A percentile compares a stretch with the other conserved stretches of the same genome.
These are phyloP conservation scores for Protobothrops mucrosquamatus DNA, from an alignment of 2,113 vertebrate genomes.

Conservation along the genomic window DNA sequence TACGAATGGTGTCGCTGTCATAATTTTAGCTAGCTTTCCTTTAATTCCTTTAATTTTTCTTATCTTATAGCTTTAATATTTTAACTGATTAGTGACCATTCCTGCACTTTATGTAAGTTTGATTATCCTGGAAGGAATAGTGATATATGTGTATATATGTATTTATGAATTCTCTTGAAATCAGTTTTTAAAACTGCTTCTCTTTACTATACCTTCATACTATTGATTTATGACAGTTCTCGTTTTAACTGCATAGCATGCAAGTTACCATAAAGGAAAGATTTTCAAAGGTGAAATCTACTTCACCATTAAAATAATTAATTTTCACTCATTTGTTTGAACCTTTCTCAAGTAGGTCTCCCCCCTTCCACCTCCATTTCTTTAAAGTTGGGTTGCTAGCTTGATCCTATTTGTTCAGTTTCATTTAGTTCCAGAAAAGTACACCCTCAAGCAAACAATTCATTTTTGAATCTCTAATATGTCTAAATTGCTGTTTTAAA, in stretches of 20 bases:
- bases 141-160: neutral
- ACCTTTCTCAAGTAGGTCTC: slow-evolving; percentile 31
- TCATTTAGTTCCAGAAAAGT: neutral
- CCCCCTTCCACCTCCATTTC: neutral
- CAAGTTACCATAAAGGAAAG: slow-evolving; percentile 29
- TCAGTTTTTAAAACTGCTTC: neutral
- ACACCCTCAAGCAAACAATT: neutral
- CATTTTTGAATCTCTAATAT: neutral
- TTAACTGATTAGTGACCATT: neutral
- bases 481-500: neutral
- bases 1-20: neutral
- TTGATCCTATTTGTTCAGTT: neutral
- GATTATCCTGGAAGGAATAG: neutral
- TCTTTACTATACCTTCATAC: neutral
- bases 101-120: neutral
- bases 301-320: slow-evolving; percentile 50
- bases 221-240: neutral
- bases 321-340: slow-evolving; percentile 28
- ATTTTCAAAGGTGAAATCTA: slow-evolving; percentile 52
- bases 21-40: neutral
- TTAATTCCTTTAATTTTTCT: neutral
- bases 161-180: neutral
- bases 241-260: neutral
- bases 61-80: neutral
- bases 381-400: neutral